Percentiles rank a stretch among this genome's conserved stretches.
Evolutionary conservation across 2,113 vertebrate species (phyloP).

Genomic region (Antechinus flavipes): DNA sequence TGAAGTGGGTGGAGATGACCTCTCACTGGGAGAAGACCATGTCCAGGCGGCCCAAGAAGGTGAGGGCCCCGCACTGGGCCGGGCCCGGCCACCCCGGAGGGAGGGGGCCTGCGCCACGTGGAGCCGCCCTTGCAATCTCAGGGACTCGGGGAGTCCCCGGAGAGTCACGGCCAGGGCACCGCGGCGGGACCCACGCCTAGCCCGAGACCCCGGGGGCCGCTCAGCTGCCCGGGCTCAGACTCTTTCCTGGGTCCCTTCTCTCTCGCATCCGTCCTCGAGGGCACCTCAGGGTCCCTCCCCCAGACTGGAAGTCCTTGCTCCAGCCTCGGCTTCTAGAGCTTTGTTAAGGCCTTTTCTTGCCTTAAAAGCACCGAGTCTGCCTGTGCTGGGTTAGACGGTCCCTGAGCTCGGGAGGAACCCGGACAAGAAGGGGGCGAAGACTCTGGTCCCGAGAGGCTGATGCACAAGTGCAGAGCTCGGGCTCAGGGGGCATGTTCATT

Average conservation of each 20-base stretch:
- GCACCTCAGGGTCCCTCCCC: neutral
- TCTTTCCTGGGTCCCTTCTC: neutral
- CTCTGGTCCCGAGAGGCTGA: too few relatives aligned
- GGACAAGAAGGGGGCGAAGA: neutral
- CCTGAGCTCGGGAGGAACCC: too few relatives aligned
- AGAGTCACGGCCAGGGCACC: too few relatives aligned
- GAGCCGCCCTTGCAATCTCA: too few relatives aligned
- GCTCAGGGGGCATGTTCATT: too few relatives aligned
- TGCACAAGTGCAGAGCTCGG: too few relatives aligned
- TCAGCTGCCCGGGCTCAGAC: neutral
- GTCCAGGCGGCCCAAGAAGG: constrained; percentile 88
- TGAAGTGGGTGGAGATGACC: constrained; percentile 92
- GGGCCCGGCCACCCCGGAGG: too few relatives aligned
- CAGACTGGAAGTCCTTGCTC: neutral
- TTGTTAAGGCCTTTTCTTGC: neutral
- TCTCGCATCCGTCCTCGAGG: too few relatives aligned
- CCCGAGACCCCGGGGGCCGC: neutral
- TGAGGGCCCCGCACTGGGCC: constrained; percentile 61
- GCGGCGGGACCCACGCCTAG: too few relatives aligned
- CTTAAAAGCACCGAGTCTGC: neutral
- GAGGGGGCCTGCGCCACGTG: neutral
- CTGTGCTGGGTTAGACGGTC: too few relatives aligned
- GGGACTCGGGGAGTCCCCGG: neutral
- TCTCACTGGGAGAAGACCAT: constrained; percentile 89
- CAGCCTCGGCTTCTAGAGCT: neutral